phyloP scores from a whole-genome alignment of 2,113 vertebrate species.

The Saguinus imperator region DNA sequence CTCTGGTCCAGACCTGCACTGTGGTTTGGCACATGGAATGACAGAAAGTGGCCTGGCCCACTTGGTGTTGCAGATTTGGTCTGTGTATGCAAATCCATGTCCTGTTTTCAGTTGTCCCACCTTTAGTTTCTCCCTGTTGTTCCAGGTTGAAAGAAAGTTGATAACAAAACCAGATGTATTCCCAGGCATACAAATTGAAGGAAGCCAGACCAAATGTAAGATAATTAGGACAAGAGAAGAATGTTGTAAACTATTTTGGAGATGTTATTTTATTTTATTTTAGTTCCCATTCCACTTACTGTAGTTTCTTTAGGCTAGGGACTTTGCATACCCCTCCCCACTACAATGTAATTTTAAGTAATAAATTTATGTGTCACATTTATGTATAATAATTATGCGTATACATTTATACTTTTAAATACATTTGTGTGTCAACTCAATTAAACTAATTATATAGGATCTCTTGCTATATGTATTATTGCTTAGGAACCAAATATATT shows the following conservation, averaged over 20 bases:
- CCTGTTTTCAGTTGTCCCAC: background rate
- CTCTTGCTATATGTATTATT: background rate
- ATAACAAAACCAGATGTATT: background rate
- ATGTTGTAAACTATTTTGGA: background rate
- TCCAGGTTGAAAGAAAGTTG: background rate
- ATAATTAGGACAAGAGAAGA: background rate
- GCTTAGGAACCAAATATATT: constrained; percentile 17
- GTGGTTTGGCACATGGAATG: background rate
- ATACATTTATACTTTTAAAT: background rate
- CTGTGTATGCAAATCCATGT: background rate
- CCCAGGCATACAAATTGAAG: background rate
- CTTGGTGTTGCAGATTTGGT: background rate
- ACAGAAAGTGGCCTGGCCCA: background rate
- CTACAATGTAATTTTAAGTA: background rate
- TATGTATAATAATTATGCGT: too few relatives aligned
- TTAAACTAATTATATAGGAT: background rate
- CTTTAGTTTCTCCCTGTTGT: background rate
- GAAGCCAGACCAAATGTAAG: background rate
- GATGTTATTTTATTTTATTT: background rate
- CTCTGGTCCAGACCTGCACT: background rate
- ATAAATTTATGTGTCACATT: background rate
- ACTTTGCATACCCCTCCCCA: background rate
- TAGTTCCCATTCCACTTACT: background rate
- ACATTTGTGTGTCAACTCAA: background rate
- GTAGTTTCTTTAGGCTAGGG: background rate